These are phyloP conservation scores for Catagonus wagneri DNA, from an alignment of 2,113 vertebrate genomes.

Conservation along the genomic window DNA sequence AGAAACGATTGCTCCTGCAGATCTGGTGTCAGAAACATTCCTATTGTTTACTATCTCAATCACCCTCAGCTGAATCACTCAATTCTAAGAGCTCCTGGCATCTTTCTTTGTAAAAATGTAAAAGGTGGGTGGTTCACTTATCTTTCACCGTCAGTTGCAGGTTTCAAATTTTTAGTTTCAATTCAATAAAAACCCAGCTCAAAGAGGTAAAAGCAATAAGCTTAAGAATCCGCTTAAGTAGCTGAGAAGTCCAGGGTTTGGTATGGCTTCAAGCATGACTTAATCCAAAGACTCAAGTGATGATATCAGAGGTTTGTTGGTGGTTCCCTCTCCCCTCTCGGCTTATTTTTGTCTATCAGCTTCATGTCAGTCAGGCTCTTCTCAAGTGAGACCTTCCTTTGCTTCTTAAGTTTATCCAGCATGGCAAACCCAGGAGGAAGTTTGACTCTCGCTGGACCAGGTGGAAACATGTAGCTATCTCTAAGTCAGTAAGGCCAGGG, in stretches of 20 bases:
- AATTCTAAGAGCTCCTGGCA: conserved; percentile 18
- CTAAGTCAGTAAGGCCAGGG: not conserved
- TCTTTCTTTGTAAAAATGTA: conserved; percentile 8
- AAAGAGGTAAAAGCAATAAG: not conserved
- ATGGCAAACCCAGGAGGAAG: not conserved
- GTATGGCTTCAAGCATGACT: not conserved
- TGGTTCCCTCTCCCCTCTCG: not conserved
- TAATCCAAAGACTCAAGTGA: conserved; percentile 15
- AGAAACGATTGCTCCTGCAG: not conserved
- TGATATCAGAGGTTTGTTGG: not conserved
- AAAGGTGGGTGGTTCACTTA: conserved; percentile 20
- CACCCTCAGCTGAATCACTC: not conserved
- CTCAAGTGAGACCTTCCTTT: not conserved
- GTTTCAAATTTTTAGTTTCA: conserved; percentile 58
- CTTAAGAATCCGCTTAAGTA: not conserved
- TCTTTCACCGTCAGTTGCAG: not conserved
- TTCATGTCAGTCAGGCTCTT: not conserved
- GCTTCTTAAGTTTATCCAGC: not conserved
- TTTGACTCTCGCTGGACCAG: not conserved
- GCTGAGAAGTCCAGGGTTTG: not conserved
- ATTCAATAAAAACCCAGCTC: not conserved
- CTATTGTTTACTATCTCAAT: not conserved
- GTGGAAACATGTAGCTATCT: not conserved
- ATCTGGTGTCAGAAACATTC: not conserved
- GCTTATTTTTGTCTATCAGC: not conserved